Percentiles rank a stretch among this genome's conserved stretches.
phyloP scores from a whole-genome alignment of 2,797 vertebrate genomes.

The Pseudopleuronectes americanus region DNA sequence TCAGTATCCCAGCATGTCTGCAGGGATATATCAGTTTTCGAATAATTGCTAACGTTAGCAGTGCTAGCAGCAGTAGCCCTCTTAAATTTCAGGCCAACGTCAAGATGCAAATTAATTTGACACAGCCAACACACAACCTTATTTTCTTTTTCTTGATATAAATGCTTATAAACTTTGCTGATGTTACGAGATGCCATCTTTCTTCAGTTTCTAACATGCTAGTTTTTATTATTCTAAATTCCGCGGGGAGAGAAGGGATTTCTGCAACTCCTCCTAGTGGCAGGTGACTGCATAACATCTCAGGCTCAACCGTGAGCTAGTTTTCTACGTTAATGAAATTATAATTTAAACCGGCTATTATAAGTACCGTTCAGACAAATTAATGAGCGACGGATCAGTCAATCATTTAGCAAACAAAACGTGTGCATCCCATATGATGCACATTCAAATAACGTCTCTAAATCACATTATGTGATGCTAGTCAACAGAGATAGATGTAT shows the following conservation, averaged over 20 bases:
- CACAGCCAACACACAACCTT: too few species aligned
- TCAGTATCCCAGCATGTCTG: background rate
- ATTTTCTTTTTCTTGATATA: too few species aligned
- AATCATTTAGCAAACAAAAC: too few species aligned
- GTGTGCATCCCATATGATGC: too few species aligned
- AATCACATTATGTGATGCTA: background rate
- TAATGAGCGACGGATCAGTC: too few species aligned
- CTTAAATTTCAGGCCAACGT: background rate
- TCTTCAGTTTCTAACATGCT: too few species aligned
- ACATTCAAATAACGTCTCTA: conserved; percentile 5
- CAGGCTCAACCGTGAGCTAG: background rate
- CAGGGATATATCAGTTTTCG: background rate
- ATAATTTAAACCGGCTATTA: too few species aligned
- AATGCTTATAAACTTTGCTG: too few species aligned
- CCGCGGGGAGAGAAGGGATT: background rate
- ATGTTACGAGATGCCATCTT: too few species aligned
- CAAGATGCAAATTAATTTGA: background rate
- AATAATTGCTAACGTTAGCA: background rate
- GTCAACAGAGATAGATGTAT: background rate
- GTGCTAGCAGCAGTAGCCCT: background rate
- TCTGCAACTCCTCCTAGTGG: background rate
- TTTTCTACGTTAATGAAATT: background rate
- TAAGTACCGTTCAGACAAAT: too few species aligned
- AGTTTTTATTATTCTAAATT: background rate
- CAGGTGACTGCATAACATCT: background rate